A percentile compares a stretch with the other conserved stretches of the same genome.
Conservation (phyloP, 2,888 invertebrate species). For the Tubulanus polymorphus region DNA sequence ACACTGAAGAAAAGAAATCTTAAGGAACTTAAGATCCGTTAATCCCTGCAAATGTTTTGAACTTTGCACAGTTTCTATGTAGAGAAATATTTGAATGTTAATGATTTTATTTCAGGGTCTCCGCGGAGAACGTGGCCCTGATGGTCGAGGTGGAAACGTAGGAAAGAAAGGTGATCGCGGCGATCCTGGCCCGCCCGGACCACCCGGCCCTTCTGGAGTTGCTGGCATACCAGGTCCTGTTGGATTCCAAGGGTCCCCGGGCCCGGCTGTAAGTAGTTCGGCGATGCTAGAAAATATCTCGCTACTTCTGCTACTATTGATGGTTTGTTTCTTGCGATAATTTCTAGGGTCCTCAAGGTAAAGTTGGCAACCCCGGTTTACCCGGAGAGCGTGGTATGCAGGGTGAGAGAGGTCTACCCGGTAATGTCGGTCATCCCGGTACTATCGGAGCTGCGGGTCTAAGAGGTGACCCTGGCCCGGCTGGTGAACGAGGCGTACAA, state of each 20-base stretch:
- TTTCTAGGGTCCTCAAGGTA: slow-evolving; percentile 23
- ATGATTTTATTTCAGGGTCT: slow-evolving; percentile 24
- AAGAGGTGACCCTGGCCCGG: slow-evolving; percentile 29
- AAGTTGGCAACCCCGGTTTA: slow-evolving; percentile 24
- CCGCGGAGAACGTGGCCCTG: slow-evolving; percentile 32
- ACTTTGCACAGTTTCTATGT: no score
- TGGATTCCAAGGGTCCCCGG: slow-evolving; percentile 49
- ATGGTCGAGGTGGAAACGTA: slow-evolving; percentile 29
- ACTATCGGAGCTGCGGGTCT: slow-evolving; percentile 25
- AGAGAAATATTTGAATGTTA: neutral
- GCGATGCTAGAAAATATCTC: neutral
- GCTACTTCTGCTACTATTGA: neutral
- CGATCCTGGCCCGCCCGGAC: slow-evolving; percentile 29
- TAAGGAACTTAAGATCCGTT: no score
- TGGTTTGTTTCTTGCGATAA: neutral
- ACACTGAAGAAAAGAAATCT: no score
- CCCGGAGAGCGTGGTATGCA: slow-evolving; percentile 27
- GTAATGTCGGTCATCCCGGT: slow-evolving; percentile 27
- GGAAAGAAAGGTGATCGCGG: slow-evolving; percentile 30
- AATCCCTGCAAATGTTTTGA: no score
- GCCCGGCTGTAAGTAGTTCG: slow-evolving; percentile 23
- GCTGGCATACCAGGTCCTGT: slow-evolving; percentile 28
- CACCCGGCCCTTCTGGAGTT: slow-evolving; percentile 27
- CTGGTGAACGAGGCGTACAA: slow-evolving; percentile 28
- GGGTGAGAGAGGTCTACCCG: slow-evolving; percentile 16